phyloP scores from a whole-genome alignment of 2,888 invertebrate species.

The Pecten maximus region DNA sequence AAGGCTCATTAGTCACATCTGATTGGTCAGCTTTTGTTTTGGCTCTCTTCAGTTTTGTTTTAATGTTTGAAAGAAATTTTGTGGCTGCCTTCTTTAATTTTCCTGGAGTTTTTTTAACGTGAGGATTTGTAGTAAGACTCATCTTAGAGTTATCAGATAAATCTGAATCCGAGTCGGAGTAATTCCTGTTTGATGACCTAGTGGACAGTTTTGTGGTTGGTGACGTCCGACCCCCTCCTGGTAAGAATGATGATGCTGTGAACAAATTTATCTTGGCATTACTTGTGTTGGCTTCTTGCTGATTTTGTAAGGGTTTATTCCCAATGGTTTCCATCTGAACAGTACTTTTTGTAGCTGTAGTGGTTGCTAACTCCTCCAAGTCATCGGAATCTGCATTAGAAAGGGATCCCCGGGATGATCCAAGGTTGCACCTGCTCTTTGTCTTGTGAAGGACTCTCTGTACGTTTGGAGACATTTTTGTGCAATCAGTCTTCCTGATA shows the following conservation, averaged over 20 bases:
- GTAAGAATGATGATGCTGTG: conserved; percentile 10
- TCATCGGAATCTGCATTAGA: background rate
- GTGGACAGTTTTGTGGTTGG: background rate
- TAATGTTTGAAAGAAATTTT: conserved; percentile 1
- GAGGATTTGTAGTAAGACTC: background rate
- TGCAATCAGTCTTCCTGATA: background rate
- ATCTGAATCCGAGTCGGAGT: background rate
- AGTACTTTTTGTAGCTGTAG: background rate
- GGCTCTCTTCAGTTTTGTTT: background rate
- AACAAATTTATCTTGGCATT: background rate
- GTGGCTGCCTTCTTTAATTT: conserved; percentile 1
- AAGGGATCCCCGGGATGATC: background rate
- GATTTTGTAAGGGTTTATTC: background rate
- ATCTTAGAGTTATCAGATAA: background rate
- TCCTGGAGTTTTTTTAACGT: background rate
- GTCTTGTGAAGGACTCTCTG: background rate
- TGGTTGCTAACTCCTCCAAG: background rate
- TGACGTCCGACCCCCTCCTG: background rate
- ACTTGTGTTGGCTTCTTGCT: background rate
- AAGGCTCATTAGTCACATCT: background rate
- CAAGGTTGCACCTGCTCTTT: background rate
- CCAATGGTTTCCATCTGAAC: background rate
- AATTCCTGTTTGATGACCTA: background rate
- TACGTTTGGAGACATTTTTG: background rate
- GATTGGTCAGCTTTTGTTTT: background rate